Evolutionary conservation across 2,888 invertebrate species (phyloP).

Genomic region (Disparrhopalites patrizii): DNA sequence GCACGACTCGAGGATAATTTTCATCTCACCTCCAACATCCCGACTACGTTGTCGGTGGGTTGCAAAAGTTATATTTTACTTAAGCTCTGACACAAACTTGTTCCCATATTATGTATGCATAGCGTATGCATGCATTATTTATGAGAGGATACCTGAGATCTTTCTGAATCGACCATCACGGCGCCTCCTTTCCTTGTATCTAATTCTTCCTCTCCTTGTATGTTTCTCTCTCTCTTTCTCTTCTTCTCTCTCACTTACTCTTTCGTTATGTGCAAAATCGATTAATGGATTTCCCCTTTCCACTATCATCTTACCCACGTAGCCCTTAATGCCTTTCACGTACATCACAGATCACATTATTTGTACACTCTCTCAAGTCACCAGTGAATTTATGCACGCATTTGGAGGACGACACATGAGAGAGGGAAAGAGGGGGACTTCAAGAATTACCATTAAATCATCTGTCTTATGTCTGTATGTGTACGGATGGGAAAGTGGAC

Average conservation of each 20-base stretch:
- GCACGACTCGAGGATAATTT: background rate
- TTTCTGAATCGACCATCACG: conserved; percentile 15
- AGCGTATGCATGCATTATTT: conserved; percentile 15
- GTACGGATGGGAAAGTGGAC: no score
- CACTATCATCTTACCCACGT: background rate
- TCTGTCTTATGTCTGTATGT: no score
- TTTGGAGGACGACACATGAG: no score
- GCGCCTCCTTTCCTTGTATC: background rate
- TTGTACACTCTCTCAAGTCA: background rate
- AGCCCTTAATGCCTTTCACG: no score
- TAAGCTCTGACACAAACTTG: background rate
- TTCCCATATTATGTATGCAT: conserved; percentile 10
- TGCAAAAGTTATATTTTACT: background rate
- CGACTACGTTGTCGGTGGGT: background rate
- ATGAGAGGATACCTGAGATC: conserved; percentile 22
- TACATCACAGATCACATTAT: background rate
- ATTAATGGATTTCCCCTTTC: conserved; percentile 13
- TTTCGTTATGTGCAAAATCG: conserved; percentile 13
- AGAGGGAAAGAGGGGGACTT: no score
- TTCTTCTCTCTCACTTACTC: background rate
- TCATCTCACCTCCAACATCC: background rate
- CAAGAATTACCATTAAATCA: no score
- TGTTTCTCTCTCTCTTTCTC: background rate
- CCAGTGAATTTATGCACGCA: no score
- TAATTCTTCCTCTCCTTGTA: background rate